Evolutionary conservation across 2,797 vertebrate species (phyloP).

Genomic region (Mus minutoides): DNA sequence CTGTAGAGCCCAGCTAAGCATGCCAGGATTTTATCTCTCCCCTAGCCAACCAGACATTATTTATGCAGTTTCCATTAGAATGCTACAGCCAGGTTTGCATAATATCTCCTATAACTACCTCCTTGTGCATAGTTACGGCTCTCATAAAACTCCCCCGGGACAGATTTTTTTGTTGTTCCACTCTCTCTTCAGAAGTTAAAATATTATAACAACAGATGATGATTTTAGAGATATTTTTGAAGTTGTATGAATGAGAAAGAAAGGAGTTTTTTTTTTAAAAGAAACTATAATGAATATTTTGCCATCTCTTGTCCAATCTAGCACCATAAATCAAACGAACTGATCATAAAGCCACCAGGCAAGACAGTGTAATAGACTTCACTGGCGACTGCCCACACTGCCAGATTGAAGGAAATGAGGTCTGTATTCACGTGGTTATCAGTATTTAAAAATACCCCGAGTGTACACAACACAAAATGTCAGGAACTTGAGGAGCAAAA

Average conservation of each 20-base stretch:
- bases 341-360: slow-evolving; percentile 8
- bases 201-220: slow-evolving; percentile 32
- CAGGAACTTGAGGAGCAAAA: slow-evolving; percentile 73
- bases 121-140: slow-evolving; percentile 50
- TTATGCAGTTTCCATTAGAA: slow-evolving; percentile 52
- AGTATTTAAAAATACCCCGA: slow-evolving; percentile 69
- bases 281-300: slow-evolving; percentile 16
- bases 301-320: slow-evolving; percentile 61
- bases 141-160: slow-evolving; percentile 62
- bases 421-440: slow-evolving; percentile 61
- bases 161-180: slow-evolving; percentile 30
- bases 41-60: slow-evolving; percentile 59
- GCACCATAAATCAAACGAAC: slow-evolving; percentile 60
- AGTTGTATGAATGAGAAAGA: slow-evolving; percentile 35
- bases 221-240: slow-evolving; percentile 55
- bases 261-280: background rate
- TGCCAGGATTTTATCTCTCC: slow-evolving; percentile 53
- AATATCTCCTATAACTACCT: slow-evolving; percentile 63
- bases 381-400: slow-evolving; percentile 42
- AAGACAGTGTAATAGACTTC: slow-evolving; percentile 42
- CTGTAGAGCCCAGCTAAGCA: background rate
- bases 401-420: slow-evolving; percentile 41
- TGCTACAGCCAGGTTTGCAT: slow-evolving; percentile 35
- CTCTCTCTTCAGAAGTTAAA: slow-evolving; percentile 51
- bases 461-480: slow-evolving; percentile 66